These are phyloP conservation scores for Palaemon carinicauda DNA, from an alignment of 1,140 invertebrate species.

Conservation along the genomic window DNA sequence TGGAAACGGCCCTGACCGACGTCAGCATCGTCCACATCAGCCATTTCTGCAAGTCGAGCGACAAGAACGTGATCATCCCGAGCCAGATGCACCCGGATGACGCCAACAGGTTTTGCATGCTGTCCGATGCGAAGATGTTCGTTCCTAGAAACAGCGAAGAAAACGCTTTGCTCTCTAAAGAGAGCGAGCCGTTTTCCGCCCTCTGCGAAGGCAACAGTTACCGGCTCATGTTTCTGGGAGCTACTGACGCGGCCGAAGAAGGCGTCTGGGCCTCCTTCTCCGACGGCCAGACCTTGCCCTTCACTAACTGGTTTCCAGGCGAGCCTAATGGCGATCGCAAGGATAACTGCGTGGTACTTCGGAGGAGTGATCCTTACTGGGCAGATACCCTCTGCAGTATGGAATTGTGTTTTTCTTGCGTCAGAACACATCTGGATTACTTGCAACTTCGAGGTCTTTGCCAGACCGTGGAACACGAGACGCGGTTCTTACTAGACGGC, in stretches of 20 bases:
- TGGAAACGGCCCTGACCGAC: neutral
- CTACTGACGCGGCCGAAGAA: neutral
- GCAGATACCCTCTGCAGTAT: neutral
- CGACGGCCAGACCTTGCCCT: neutral
- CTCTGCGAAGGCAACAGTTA: conserved; percentile 18
- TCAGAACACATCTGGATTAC: neutral
- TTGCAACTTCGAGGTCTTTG: conserved; percentile 24
- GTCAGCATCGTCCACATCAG: neutral
- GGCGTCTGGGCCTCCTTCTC: neutral
- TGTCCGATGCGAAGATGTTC: neutral
- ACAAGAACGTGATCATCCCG: neutral
- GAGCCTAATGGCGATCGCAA: conserved; percentile 35
- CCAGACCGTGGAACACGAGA: neutral
- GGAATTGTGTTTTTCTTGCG: conserved; percentile 12
- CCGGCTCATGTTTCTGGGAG: conserved; percentile 18
- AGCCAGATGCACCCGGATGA: neutral
- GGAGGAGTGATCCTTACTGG: neutral
- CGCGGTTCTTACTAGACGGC: conserved; percentile 1
- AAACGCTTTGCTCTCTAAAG: neutral
- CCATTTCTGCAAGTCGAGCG: conserved; percentile 2
- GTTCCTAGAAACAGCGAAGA: neutral
- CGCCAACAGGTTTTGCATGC: conserved; percentile 1
- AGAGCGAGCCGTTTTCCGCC: neutral
- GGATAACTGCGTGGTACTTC: conserved; percentile 11
- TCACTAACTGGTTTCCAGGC: neutral